phyloP scores from a whole-genome alignment of 2,888 invertebrate genomes.

The Chouioia cunea region DNA sequence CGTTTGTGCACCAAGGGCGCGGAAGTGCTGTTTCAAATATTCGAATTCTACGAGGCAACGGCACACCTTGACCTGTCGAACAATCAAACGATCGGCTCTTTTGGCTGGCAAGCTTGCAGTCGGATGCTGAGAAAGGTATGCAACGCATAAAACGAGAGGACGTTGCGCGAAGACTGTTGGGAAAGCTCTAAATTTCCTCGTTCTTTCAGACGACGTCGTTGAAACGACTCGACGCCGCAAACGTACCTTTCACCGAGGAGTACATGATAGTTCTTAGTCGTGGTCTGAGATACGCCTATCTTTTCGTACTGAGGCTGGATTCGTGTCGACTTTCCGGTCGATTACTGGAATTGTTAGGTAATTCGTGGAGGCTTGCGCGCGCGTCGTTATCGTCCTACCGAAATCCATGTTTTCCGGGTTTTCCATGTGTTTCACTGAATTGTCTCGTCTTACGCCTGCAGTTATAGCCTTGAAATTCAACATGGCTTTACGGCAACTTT shows the following conservation, averaged over 20 bases:
- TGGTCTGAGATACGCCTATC: slow-evolving; percentile 78
- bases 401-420: too few relatives aligned
- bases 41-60: slow-evolving; percentile 90
- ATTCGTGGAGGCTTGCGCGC: slow-evolving; percentile 19
- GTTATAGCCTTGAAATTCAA: slow-evolving; percentile 86
- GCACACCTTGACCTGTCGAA: slow-evolving; percentile 80
- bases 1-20: slow-evolving; percentile 63
- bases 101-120: slow-evolving; percentile 88
- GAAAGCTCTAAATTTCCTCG: slow-evolving; percentile 23
- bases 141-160: too few relatives aligned
- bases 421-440: too few relatives aligned
- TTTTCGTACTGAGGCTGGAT: slow-evolving; percentile 84
- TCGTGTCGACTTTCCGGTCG: slow-evolving; percentile 81
- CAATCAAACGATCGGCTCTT: slow-evolving; percentile 80
- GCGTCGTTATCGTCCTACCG: too few relatives aligned
- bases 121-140: slow-evolving; percentile 82
- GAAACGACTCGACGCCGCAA: slow-evolving; percentile 76
- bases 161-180: neutral
- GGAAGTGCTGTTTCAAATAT: slow-evolving; percentile 89
- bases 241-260: slow-evolving; percentile 76
- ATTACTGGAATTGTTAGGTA: slow-evolving; percentile 81
- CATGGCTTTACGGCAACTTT: slow-evolving; percentile 81
- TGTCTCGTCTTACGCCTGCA: slow-evolving; percentile 63
- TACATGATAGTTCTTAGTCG: slow-evolving; percentile 80
- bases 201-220: slow-evolving; percentile 61